Percentiles rank a stretch among this genome's conserved stretches.
phyloP scores from a whole-genome alignment of 2,888 invertebrate genomes.

The Fissipunctia ypsillon region DNA sequence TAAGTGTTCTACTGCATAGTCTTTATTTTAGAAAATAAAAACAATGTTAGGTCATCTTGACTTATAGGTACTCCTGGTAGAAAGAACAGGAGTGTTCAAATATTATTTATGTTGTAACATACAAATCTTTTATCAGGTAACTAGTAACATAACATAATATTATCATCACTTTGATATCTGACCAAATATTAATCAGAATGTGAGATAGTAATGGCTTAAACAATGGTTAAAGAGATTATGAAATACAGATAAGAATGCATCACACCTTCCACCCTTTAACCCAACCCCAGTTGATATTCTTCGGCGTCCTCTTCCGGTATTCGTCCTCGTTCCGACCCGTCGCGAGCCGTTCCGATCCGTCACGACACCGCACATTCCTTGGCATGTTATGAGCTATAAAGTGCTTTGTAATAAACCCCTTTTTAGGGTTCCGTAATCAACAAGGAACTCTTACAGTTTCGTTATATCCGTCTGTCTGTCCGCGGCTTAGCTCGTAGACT shows the following conservation, averaged over 20 bases:
- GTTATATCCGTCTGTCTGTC: too few species aligned
- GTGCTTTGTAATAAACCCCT: constrained; percentile 61
- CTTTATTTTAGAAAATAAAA: background rate
- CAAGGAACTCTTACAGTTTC: too few species aligned
- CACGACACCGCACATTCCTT: constrained; percentile 45
- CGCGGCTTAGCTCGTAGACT: too few species aligned
- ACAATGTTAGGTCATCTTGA: background rate
- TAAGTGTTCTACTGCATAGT: background rate
- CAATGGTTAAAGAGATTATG: too few species aligned
- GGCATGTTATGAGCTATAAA: constrained; percentile 54
- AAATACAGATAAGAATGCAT: constrained; percentile 18
- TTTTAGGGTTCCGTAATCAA: too few species aligned
- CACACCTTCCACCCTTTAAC: constrained; percentile 34
- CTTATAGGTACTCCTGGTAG: background rate
- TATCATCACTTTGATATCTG: too few species aligned
- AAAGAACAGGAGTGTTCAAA: background rate
- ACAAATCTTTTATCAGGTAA: too few species aligned
- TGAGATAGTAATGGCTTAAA: too few species aligned
- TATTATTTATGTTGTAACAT: too few species aligned
- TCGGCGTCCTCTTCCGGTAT: constrained; percentile 37
- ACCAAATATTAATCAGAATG: too few species aligned
- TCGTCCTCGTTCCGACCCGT: constrained; percentile 19
- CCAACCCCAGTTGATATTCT: constrained; percentile 49
- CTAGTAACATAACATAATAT: too few species aligned
- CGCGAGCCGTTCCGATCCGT: constrained; percentile 40